These are phyloP conservation scores for Nasonia vitripennis DNA, from an alignment of 1,140 invertebrate species.

Conservation along the genomic window DNA sequence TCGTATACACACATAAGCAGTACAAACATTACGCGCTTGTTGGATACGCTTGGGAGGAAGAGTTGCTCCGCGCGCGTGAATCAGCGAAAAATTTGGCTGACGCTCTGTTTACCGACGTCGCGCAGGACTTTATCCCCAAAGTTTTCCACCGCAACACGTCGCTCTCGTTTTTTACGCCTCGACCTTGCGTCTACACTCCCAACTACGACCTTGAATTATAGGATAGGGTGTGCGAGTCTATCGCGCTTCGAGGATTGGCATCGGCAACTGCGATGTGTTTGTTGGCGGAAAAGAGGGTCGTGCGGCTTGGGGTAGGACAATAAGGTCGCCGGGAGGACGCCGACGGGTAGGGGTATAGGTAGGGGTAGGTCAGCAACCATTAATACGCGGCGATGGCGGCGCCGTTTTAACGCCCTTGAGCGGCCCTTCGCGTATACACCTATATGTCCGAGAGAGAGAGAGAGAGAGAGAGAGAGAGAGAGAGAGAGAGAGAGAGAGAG, in stretches of 20 bases:
- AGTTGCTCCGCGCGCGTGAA: neutral
- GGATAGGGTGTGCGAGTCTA: neutral
- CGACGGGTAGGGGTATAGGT: conserved; percentile 52
- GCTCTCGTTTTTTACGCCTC: too few relatives aligned
- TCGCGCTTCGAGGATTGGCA: neutral
- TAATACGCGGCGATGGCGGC: conserved; percentile 12
- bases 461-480: too few relatives aligned
- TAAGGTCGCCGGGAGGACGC: conserved; percentile 65
- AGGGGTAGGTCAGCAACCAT: conserved; percentile 72
- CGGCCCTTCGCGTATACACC: neutral
- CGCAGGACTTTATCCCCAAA: neutral
- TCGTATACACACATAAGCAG: neutral
- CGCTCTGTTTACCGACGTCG: neutral
- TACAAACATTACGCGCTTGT: neutral
- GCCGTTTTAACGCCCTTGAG: conserved; percentile 45
- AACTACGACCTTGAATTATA: neutral
- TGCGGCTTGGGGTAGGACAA: conserved; percentile 16
- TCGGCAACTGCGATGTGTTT: neutral
- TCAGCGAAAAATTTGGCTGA: neutral
- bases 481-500: too few relatives aligned
- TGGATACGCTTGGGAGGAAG: too few relatives aligned
- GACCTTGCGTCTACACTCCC: neutral
- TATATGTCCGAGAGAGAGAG: neutral
- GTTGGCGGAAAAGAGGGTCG: neutral
- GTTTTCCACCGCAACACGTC: neutral